These are phyloP conservation scores for Chaenogobius annularis DNA, from an alignment of 2,113 vertebrate species.

Conservation along the genomic window DNA sequence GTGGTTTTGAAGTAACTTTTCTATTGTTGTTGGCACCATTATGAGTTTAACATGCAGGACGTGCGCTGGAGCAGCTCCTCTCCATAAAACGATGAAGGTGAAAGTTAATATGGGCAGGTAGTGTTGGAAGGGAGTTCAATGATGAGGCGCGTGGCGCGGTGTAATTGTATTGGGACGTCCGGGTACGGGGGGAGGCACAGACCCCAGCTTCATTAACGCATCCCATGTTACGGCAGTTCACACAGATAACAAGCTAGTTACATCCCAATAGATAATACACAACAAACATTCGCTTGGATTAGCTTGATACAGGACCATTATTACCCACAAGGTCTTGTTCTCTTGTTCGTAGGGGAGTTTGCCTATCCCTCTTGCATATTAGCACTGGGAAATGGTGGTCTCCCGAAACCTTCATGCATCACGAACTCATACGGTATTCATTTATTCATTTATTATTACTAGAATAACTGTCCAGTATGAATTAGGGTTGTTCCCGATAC, in stretches of 20 bases:
- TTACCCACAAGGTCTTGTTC: conserved; percentile 50
- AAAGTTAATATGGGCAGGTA: conserved; percentile 10
- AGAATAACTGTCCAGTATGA: background rate
- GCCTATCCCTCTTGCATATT: background rate
- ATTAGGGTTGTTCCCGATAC: too few species aligned
- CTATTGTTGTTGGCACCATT: background rate
- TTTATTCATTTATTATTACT: too few species aligned
- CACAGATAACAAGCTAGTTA: conserved; percentile 49
- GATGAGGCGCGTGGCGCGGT: background rate
- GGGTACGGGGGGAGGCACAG: conserved; percentile 10
- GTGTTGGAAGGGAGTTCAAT: background rate
- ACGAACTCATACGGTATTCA: background rate
- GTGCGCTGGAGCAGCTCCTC: background rate
- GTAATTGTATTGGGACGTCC: conserved; percentile 36
- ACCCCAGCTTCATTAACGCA: conserved; percentile 54
- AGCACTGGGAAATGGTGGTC: background rate
- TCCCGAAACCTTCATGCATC: background rate
- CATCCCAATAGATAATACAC: conserved; percentile 60
- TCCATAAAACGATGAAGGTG: conserved; percentile 12
- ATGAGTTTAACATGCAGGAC: background rate
- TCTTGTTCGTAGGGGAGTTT: conserved; percentile 23
- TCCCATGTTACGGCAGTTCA: conserved; percentile 53
- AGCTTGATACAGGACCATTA: conserved; percentile 55
- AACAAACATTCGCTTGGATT: conserved; percentile 64
- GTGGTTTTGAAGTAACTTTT: conserved; percentile 3